Percentiles rank a stretch among this genome's conserved stretches.
phyloP scores from a whole-genome alignment of 2,797 vertebrate species.

The Knipowitschia caucasica region DNA sequence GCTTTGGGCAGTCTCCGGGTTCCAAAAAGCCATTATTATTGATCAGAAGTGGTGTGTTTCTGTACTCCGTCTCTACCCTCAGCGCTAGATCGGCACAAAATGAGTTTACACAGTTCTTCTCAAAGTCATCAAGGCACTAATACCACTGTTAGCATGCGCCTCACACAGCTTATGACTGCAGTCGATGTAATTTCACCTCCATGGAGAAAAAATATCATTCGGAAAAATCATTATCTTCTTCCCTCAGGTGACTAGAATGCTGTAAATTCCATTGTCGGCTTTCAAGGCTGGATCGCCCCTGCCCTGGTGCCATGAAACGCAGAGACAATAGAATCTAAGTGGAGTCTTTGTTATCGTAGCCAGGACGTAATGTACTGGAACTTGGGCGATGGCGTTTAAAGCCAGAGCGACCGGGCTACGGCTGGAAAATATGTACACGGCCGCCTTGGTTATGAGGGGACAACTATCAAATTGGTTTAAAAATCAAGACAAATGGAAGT shows the following conservation, averaged over 20 bases:
- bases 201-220: slow-evolving; percentile 18
- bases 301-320: slow-evolving; percentile 6
- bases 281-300: slow-evolving; percentile 15
- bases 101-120: slow-evolving; percentile 24
- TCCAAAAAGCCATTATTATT: not conserved
- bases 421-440: not conserved
- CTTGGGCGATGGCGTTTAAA: not conserved
- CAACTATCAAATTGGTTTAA: no score
- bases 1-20: not conserved
- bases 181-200: slow-evolving; percentile 25
- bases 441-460: no score
- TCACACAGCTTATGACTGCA: slow-evolving; percentile 15
- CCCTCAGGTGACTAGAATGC: slow-evolving; percentile 27
- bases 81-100: slow-evolving; percentile 23
- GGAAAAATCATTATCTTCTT: slow-evolving; percentile 28
- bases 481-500: no score
- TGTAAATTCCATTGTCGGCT: not conserved
- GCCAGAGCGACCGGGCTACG: not conserved
- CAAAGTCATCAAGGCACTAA: slow-evolving; percentile 47
- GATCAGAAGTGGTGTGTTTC: not conserved
- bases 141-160: slow-evolving; percentile 37
- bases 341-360: not conserved
- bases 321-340: not conserved
- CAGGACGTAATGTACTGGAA: not conserved
- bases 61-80: not conserved